phyloP scores from a whole-genome alignment of 2,113 vertebrate species.

The Poecile atricapillus region DNA sequence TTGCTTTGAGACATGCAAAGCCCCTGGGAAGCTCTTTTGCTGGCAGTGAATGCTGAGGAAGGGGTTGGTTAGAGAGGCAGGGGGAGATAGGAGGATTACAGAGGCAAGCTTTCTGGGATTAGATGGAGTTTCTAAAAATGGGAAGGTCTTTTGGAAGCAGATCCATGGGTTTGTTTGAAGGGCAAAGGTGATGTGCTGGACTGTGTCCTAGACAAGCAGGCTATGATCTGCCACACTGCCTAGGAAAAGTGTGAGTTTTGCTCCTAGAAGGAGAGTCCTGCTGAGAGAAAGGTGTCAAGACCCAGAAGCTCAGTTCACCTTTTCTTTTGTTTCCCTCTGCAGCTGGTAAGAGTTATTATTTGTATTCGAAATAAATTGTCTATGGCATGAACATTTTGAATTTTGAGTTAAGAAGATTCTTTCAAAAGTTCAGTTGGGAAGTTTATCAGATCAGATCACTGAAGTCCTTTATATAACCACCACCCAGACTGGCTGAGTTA shows the following conservation, averaged over 20 bases:
- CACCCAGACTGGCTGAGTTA: neutral
- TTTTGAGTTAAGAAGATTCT: neutral
- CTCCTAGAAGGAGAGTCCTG: neutral
- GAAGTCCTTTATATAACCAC: neutral
- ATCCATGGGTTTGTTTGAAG: neutral
- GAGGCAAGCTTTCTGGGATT: neutral
- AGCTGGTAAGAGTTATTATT: neutral
- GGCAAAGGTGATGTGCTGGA: neutral
- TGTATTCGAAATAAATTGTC: neutral
- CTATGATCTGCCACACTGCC: rapidly evolving
- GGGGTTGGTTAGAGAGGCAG: neutral
- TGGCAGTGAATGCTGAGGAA: neutral
- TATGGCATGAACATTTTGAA: neutral
- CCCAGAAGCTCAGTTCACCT: neutral
- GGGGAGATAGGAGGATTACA: neutral
- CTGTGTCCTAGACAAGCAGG: neutral
- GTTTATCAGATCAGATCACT: neutral
- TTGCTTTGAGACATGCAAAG: neutral
- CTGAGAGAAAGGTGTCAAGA: neutral
- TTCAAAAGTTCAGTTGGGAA: neutral
- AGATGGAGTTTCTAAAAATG: neutral
- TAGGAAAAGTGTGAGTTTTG: neutral
- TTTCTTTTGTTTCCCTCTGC: neutral
- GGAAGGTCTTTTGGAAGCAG: neutral
- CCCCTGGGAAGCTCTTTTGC: neutral